These are phyloP conservation scores for Recurvirostra avosetta DNA, from an alignment of 2,113 vertebrate species.

Conservation along the genomic window DNA sequence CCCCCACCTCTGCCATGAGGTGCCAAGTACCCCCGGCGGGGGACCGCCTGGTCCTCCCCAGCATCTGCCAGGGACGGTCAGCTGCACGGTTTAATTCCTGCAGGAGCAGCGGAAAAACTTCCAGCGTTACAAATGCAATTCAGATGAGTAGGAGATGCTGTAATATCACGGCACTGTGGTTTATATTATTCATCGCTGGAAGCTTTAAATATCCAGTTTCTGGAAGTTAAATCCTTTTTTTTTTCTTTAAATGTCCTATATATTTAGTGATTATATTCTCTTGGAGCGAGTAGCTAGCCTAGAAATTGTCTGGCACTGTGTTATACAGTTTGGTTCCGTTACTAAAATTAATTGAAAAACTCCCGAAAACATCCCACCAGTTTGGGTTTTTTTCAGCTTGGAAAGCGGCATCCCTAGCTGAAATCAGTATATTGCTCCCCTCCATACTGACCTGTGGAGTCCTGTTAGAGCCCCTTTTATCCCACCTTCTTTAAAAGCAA, in stretches of 20 bases:
- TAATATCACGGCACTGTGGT: not conserved
- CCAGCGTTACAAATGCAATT: not conserved
- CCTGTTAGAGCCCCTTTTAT: constrained; percentile 2
- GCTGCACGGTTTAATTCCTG: not conserved
- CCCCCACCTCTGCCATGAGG: not conserved
- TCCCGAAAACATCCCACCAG: not conserved
- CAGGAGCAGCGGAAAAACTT: not conserved
- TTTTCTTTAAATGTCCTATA: not conserved
- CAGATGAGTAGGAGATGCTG: not conserved
- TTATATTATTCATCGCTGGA: not conserved
- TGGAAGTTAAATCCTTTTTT: not conserved
- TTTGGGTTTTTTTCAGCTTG: not conserved
- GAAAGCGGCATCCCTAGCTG: not conserved
- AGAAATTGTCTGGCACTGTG: not conserved
- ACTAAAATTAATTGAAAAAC: not conserved
- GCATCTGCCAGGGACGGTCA: not conserved
- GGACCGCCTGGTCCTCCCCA: not conserved
- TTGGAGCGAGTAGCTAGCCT: not conserved
- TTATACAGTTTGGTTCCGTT: not conserved
- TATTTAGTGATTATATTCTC: not conserved
- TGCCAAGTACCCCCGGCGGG: fast-evolving
- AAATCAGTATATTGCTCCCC: not conserved
- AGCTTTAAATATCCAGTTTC: not conserved
- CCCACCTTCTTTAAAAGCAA: not conserved
- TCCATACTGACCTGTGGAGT: not conserved